phyloP scores from a whole-genome alignment of 2,113 vertebrate species.

The Maccullochella peelii region DNA sequence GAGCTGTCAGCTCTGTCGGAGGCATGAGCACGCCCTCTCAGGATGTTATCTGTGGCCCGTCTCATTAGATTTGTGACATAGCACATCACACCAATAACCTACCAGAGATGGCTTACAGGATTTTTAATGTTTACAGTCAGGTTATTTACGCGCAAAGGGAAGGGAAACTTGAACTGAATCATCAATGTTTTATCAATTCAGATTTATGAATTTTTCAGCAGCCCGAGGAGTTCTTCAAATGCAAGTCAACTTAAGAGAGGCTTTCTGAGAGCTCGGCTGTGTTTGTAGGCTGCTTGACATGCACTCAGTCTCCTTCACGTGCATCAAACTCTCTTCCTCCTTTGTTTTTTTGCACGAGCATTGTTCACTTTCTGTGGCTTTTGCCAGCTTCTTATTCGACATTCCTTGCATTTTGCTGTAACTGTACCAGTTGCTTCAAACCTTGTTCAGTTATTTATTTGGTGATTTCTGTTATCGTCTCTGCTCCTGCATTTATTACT shows the following conservation, averaged over 20 bases:
- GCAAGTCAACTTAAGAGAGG: conserved; percentile 50
- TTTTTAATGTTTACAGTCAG: conserved; percentile 49
- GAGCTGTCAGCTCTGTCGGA: conserved; percentile 1
- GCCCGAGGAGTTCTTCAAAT: conserved; percentile 70
- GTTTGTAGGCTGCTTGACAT: conserved; percentile 60
- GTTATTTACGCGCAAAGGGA: conserved; percentile 49
- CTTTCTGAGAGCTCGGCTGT: conserved; percentile 62
- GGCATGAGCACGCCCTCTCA: background rate
- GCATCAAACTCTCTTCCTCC: conserved; percentile 34
- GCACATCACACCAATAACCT: conserved; percentile 14
- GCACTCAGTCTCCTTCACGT: conserved; percentile 44
- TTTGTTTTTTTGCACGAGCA: conserved; percentile 27
- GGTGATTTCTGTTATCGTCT: conserved; percentile 13
- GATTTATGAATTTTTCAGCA: conserved; percentile 73
- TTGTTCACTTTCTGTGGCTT: conserved; percentile 24
- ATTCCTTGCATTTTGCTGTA: conserved; percentile 11
- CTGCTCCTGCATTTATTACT: conserved; percentile 4
- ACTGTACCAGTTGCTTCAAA: background rate
- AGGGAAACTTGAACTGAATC: conserved; percentile 58
- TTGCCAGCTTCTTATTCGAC: conserved; percentile 11
- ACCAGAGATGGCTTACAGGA: conserved; percentile 7
- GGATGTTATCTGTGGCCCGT: background rate
- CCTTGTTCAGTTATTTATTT: conserved; percentile 25
- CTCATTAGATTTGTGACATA: conserved; percentile 38
- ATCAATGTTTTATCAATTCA: conserved; percentile 77